Conservation (phyloP, 2,113 vertebrate genomes). For the Thunnus maccoyii region DNA sequence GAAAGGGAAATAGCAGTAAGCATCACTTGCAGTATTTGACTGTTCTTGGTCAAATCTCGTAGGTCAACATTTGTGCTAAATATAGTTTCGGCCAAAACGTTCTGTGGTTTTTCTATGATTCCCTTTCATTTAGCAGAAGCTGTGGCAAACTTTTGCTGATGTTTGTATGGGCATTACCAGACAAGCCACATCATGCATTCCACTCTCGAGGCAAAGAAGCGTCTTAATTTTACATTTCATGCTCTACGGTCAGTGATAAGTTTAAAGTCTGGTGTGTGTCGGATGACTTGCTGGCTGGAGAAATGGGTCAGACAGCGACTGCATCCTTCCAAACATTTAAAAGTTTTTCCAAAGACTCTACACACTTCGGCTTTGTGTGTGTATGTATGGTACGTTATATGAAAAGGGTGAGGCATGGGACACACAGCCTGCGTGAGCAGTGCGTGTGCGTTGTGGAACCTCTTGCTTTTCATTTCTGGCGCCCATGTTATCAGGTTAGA, state of each 20-base stretch:
- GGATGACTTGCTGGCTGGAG: slow-evolving; percentile 24
- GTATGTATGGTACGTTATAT: background rate
- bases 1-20: slow-evolving; percentile 40
- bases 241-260: slow-evolving; percentile 39
- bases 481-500: too few relatives aligned
- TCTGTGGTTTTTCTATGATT: slow-evolving; percentile 38
- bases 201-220: slow-evolving; percentile 25
- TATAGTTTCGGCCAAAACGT: slow-evolving; percentile 43
- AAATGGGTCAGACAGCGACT: slow-evolving; percentile 44
- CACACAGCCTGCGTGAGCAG: too few relatives aligned
- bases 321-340: background rate
- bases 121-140: slow-evolving; percentile 57
- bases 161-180: slow-evolving; percentile 57
- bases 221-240: slow-evolving; percentile 64
- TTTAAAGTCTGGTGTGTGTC: slow-evolving; percentile 33
- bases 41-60: slow-evolving; percentile 39
- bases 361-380: background rate
- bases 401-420: background rate
- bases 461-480: too few relatives aligned
- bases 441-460: too few relatives aligned
- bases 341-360: slow-evolving; percentile 7
- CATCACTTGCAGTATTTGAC: slow-evolving; percentile 7
- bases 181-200: slow-evolving; percentile 67
- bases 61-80: slow-evolving; percentile 64
- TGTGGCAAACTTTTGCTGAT: slow-evolving; percentile 61